Evolutionary conservation across 2,888 invertebrate species (phyloP).

Genomic region (Sycophila texana): DNA sequence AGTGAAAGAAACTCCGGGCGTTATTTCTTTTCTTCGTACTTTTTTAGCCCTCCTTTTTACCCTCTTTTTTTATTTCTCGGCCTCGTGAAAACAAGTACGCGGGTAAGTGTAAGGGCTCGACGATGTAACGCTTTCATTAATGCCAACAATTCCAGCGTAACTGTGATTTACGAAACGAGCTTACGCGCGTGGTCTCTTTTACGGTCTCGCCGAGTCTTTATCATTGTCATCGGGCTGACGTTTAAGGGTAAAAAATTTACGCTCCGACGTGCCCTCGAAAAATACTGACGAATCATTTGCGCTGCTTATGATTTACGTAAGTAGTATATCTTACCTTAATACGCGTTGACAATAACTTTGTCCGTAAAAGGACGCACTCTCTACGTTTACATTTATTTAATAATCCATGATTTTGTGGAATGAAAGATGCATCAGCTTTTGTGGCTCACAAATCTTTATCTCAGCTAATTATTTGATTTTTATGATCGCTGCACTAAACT

Average conservation of each 20-base stretch:
- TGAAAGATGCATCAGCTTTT: slow-evolving; percentile 39
- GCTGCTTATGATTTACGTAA: slow-evolving; percentile 48
- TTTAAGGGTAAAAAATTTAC: slow-evolving; percentile 57
- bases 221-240: slow-evolving; percentile 56
- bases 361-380: slow-evolving; percentile 37
- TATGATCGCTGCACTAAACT: no score
- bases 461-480: slow-evolving; percentile 6
- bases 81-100: slow-evolving; percentile 31
- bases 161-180: slow-evolving; percentile 57
- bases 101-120: slow-evolving; percentile 33
- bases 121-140: slow-evolving; percentile 56
- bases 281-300: slow-evolving; percentile 56
- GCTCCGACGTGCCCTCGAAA: slow-evolving; percentile 37
- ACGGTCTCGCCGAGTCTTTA: slow-evolving; percentile 53
- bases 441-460: slow-evolving; percentile 13
- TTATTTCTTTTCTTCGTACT: not conserved
- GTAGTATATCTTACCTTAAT: slow-evolving; percentile 52
- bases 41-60: not conserved
- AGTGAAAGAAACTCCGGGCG: not conserved
- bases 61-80: slow-evolving; percentile 23
- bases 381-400: slow-evolving; percentile 53
- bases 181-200: slow-evolving; percentile 44
- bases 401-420: slow-evolving; percentile 48
- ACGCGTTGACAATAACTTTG: slow-evolving; percentile 54
- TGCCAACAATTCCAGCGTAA: slow-evolving; percentile 53